These are phyloP conservation scores for Phenacoccus solenopsis DNA, from an alignment of 1,140 invertebrate species.

Conservation along the genomic window DNA sequence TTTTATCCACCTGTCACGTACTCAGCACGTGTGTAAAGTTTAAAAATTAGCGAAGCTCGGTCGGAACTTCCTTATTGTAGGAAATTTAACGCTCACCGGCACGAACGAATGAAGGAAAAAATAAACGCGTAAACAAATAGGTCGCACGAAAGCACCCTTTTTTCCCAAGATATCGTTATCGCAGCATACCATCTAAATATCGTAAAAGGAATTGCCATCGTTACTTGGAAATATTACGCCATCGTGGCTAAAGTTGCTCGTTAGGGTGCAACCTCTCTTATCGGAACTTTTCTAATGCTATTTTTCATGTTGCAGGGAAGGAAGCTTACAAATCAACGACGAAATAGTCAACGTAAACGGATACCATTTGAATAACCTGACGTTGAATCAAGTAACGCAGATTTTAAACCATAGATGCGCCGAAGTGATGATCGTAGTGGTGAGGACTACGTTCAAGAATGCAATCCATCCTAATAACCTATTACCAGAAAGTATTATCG, in stretches of 20 bases:
- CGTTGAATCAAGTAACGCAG: slow-evolving; percentile 59
- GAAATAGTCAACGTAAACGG: slow-evolving; percentile 76
- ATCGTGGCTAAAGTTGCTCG: no score
- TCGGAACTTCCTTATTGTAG: no score
- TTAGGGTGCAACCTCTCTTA: no score
- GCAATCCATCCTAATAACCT: slow-evolving; percentile 33
- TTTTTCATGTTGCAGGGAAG: slow-evolving; percentile 45
- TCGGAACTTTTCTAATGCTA: no score
- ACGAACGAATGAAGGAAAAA: not conserved
- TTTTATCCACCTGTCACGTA: no score
- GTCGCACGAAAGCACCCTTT: not conserved
- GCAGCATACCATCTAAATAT: no score
- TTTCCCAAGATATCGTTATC: not conserved
- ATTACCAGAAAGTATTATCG: slow-evolving; percentile 53
- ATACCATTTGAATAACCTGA: slow-evolving; percentile 52
- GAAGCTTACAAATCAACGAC: slow-evolving; percentile 59
- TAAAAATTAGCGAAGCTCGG: no score
- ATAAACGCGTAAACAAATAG: no score
- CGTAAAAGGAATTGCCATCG: no score
- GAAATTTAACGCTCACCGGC: no score
- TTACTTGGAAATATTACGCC: no score
- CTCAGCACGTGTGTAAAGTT: no score
- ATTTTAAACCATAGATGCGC: slow-evolving; percentile 48
- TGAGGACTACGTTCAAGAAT: not conserved
- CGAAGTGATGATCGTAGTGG: slow-evolving; percentile 44